A percentile compares a stretch with the other conserved stretches of the same genome.
phyloP scores from a whole-genome alignment of 2,113 vertebrate genomes.

The Neolamprologus cancellatus region DNA sequence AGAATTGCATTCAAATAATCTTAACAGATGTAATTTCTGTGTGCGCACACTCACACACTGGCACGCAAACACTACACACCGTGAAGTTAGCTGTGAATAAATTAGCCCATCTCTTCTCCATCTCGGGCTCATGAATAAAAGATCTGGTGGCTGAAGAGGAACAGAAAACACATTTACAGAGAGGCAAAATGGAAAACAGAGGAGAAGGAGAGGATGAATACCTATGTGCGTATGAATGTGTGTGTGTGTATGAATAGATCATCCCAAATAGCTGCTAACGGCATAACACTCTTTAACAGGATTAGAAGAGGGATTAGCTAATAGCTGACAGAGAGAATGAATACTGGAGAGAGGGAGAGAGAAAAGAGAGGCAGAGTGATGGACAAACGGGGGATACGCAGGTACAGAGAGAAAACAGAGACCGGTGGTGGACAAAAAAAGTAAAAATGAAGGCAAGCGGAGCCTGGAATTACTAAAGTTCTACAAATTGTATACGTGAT shows the following conservation, averaged over 20 bases:
- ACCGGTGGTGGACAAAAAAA: not conserved
- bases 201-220: slow-evolving; percentile 41
- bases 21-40: slow-evolving; percentile 26
- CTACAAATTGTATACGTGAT: not conserved
- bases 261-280: slow-evolving; percentile 74
- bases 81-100: slow-evolving; percentile 62
- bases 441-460: not conserved
- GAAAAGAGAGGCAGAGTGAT: slow-evolving; percentile 13
- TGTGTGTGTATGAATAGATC: slow-evolving; percentile 41
- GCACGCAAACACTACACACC: slow-evolving; percentile 18
- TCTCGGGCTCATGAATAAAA: slow-evolving; percentile 69
- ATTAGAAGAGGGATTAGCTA: slow-evolving; percentile 75
- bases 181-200: slow-evolving; percentile 59
- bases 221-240: slow-evolving; percentile 14
- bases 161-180: slow-evolving; percentile 67
- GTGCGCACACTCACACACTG: not conserved
- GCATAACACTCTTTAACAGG: slow-evolving; percentile 73
- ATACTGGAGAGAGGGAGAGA: not conserved
- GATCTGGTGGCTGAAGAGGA: slow-evolving; percentile 59
- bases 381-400: not conserved
- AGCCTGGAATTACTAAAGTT: not conserved
- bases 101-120: slow-evolving; percentile 61
- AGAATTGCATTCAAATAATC: slow-evolving; percentile 24
- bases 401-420: not conserved
- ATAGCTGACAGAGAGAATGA: slow-evolving; percentile 62